Conservation (phyloP, 1,140 invertebrate species). For the Tribolium madens region DNA sequence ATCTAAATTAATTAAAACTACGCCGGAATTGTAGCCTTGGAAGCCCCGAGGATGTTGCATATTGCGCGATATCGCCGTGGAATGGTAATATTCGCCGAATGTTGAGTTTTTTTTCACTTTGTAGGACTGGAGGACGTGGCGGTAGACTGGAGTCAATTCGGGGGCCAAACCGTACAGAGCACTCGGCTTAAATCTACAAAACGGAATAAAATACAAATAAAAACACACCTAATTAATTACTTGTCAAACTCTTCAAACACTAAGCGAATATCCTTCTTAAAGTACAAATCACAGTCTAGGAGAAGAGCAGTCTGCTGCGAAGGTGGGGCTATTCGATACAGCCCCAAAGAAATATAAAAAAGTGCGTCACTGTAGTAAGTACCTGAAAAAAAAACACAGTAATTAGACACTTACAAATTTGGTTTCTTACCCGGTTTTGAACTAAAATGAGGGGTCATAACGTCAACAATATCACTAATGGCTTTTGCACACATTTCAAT, state of each 20-base stretch:
- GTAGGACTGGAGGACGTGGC: constrained; percentile 81
- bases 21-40: constrained; percentile 86
- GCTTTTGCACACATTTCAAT: constrained; percentile 72
- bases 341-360: constrained; percentile 84
- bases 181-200: constrained; percentile 65
- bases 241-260: constrained; percentile 78
- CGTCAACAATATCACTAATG: constrained; percentile 75
- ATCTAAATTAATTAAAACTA: constrained; percentile 80
- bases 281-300: constrained; percentile 85
- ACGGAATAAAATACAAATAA: constrained; percentile 29
- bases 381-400: constrained; percentile 65
- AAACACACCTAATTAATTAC: constrained; percentile 69
- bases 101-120: constrained; percentile 61
- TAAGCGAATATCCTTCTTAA: constrained; percentile 76
- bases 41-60: constrained; percentile 70
- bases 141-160: constrained; percentile 85
- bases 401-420: constrained; percentile 26
- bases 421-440: constrained; percentile 73
- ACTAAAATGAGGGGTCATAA: constrained; percentile 82
- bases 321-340: constrained; percentile 77
- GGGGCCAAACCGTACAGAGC: constrained; percentile 82
- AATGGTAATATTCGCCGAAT: constrained; percentile 63
- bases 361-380: constrained; percentile 86
- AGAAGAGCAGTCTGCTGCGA: constrained; percentile 76
- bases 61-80: constrained; percentile 42